A percentile compares a stretch with the other conserved stretches of the same genome.
phyloP scores from a whole-genome alignment of 2,113 vertebrate species.

The Aramus guarauna region DNA sequence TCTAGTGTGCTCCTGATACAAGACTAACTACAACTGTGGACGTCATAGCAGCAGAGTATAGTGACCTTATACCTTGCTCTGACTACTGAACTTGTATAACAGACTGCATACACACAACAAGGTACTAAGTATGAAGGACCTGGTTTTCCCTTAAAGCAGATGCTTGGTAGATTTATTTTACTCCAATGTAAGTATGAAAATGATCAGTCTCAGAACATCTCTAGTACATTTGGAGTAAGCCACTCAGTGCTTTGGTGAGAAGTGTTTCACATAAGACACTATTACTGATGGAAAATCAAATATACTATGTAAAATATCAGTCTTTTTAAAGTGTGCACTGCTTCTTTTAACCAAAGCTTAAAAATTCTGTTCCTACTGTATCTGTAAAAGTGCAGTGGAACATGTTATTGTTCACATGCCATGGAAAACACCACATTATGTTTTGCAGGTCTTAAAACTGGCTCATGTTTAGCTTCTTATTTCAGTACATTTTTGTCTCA shows the following conservation, averaged over 20 bases:
- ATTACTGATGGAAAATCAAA: neutral
- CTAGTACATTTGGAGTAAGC: neutral
- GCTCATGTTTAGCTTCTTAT: neutral
- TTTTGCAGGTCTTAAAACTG: neutral
- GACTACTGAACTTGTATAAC: neutral
- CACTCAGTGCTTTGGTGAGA: neutral
- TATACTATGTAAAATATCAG: neutral
- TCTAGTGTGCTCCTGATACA: neutral
- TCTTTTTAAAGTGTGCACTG: neutral
- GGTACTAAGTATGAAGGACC: neutral
- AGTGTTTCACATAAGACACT: neutral
- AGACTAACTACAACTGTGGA: neutral
- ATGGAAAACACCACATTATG: neutral
- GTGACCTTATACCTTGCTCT: neutral
- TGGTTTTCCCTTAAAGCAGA: neutral
- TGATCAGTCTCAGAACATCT: neutral
- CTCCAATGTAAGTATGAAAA: neutral
- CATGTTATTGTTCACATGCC: neutral
- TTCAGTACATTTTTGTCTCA: conserved; percentile 23
- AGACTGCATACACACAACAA: neutral
- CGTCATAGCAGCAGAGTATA: neutral
- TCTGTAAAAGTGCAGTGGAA: neutral
- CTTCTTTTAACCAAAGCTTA: neutral
- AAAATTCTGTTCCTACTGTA: neutral
- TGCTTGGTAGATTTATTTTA: neutral